These are phyloP conservation scores for Dasyprocta punctata DNA, from an alignment of 2,113 vertebrate genomes.

Conservation along the genomic window DNA sequence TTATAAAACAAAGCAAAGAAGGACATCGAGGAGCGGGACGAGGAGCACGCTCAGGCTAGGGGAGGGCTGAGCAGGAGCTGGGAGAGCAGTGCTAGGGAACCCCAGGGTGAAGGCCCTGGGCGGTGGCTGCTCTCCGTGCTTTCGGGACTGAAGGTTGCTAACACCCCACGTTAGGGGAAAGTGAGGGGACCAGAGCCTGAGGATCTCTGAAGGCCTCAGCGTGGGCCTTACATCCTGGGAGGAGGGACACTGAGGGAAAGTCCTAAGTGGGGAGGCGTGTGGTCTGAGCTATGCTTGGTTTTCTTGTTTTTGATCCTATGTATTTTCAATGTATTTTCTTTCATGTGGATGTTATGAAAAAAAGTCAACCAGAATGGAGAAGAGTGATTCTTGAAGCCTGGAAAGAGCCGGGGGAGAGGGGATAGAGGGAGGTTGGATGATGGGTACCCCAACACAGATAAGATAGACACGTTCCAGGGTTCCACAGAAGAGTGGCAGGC, in stretches of 20 bases:
- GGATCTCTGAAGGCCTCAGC: neutral
- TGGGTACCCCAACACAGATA: neutral
- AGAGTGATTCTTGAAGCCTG: neutral
- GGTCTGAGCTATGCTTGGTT: neutral
- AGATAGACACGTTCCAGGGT: neutral
- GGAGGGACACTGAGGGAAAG: neutral
- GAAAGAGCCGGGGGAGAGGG: neutral
- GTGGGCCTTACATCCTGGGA: neutral
- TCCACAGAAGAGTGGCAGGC: neutral
- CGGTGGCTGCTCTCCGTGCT: neutral
- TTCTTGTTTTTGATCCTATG: neutral
- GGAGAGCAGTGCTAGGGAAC: neutral
- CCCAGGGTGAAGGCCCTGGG: neutral
- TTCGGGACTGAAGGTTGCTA: neutral
- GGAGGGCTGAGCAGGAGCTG: neutral
- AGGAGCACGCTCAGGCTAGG: neutral
- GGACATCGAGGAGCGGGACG: neutral
- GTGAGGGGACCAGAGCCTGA: neutral
- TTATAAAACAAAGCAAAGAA: neutral
- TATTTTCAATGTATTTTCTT: neutral
- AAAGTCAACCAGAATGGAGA: neutral
- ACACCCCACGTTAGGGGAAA: neutral
- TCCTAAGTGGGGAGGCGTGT: neutral
- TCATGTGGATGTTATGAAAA: neutral
- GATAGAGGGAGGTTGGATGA: neutral